phyloP scores from a whole-genome alignment of 30 jellyfish, hydroid and myxozoan genomes.

The Pelagia noctiluca region DNA sequence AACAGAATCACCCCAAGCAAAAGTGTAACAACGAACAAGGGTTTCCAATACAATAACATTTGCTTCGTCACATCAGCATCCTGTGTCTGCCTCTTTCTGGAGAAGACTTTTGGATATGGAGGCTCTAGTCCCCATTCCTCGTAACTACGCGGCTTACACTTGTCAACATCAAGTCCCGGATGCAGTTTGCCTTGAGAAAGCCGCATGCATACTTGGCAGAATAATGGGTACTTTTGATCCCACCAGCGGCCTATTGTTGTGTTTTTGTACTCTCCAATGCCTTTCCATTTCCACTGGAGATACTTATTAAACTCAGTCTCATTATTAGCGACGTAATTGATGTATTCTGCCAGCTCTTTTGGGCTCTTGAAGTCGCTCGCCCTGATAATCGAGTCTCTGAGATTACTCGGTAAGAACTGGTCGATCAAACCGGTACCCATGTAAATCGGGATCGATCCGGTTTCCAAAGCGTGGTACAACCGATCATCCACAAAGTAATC shows the following conservation, averaged over 20 bases:
- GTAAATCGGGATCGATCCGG: conserved; percentile 97
- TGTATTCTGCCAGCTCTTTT: conserved; percentile 84
- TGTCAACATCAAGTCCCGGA: conserved; percentile 89
- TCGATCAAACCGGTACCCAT: conserved; percentile 97
- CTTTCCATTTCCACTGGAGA: conserved; percentile 87
- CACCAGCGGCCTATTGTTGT: conserved; percentile 98
- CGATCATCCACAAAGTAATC: conserved; percentile 97
- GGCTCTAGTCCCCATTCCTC: conserved; percentile 89
- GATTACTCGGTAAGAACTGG: conserved; percentile 91
- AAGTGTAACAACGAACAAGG: conserved; percentile 26
- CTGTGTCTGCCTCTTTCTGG: conserved; percentile 20
- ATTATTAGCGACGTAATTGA: conserved; percentile 76
- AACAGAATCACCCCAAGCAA: conserved; percentile 37
- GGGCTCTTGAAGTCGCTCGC: conserved; percentile 90
- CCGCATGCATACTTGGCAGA: conserved; percentile 98
- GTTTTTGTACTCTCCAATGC: conserved; percentile 89
- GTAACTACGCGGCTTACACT: conserved; percentile 86
- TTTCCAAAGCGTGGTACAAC: conserved; percentile 93
- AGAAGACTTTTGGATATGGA: conserved; percentile 58
- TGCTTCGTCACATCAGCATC: conserved; percentile 35
- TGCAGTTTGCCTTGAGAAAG: conserved; percentile 92
- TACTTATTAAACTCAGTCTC: conserved; percentile 92
- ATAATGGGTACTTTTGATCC: conserved; percentile 91
- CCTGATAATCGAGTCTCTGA: conserved; percentile 74
- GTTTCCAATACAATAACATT: conserved; percentile 61